phyloP scores from a whole-genome alignment of 1,140 invertebrate species.

The Paraescarpia echinospica region DNA sequence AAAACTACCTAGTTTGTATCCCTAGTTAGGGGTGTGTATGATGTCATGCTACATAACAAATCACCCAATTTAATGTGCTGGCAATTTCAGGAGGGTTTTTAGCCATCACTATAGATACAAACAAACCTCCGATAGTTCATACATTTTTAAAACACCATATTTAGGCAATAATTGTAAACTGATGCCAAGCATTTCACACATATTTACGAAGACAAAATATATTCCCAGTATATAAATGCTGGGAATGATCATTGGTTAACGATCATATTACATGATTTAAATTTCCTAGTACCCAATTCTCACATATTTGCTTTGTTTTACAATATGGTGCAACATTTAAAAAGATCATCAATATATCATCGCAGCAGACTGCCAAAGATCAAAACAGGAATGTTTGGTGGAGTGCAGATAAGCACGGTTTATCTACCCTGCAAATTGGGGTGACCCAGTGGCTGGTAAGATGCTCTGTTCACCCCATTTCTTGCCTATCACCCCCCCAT shows the following conservation, averaged over 20 bases:
- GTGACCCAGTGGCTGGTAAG: background rate
- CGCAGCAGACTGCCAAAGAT: background rate
- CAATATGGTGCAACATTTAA: background rate
- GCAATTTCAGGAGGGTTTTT: background rate
- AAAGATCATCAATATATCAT: background rate
- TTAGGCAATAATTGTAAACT: no score
- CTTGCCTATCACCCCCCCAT: background rate
- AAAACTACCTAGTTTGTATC: background rate
- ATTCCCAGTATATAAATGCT: background rate
- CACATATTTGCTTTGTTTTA: background rate
- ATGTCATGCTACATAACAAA: background rate
- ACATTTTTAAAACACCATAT: background rate
- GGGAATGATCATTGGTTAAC: background rate
- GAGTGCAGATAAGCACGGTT: background rate
- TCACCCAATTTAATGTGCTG: background rate
- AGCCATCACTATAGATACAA: background rate
- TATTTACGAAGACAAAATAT: background rate
- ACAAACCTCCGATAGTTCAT: no score
- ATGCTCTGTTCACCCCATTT: background rate
- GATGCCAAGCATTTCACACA: background rate
- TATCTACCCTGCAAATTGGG: background rate
- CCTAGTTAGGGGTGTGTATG: background rate
- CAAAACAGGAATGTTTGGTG: background rate
- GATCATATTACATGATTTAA: background rate
- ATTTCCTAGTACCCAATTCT: background rate